A percentile compares a stretch with the other conserved stretches of the same genome.
Conservation (phyloP, 2,797 vertebrate genomes). For the Amblyopsis hoosieri region DNA sequence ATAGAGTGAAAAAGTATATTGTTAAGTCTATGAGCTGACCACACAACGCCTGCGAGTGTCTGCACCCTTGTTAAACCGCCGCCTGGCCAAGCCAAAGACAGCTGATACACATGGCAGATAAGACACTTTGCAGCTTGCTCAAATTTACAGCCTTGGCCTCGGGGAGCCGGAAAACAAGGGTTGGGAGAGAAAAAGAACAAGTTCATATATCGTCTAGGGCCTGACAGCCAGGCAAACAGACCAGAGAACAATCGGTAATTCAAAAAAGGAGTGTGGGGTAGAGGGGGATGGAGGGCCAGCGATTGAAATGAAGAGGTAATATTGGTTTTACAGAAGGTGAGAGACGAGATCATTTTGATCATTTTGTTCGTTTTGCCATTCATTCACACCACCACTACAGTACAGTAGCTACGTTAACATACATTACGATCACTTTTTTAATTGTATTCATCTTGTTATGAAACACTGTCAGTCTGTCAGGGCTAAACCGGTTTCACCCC, state of each 20-base stretch:
- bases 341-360: too few relatives aligned
- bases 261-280: slow-evolving; percentile 26
- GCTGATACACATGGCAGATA: slow-evolving; percentile 62
- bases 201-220: slow-evolving; percentile 53
- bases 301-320: too few relatives aligned
- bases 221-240: slow-evolving; percentile 48
- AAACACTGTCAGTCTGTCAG: too few relatives aligned
- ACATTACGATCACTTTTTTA: too few relatives aligned
- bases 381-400: too few relatives aligned
- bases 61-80: too few relatives aligned
- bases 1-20: slow-evolving; percentile 47
- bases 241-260: slow-evolving; percentile 20
- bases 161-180: slow-evolving; percentile 35
- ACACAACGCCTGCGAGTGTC: slow-evolving; percentile 30
- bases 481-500: slow-evolving; percentile 43
- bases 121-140: slow-evolving; percentile 54
- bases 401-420: too few relatives aligned
- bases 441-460: too few relatives aligned
- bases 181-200: slow-evolving; percentile 36
- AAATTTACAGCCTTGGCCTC: slow-evolving; percentile 63
- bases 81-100: slow-evolving; percentile 55
- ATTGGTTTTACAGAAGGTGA: too few relatives aligned
- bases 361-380: too few relatives aligned
- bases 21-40: slow-evolving; percentile 40
- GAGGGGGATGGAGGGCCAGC: too few relatives aligned